These are phyloP conservation scores for Apodemia mormo DNA, from an alignment of 2,888 invertebrate species.

Conservation along the genomic window DNA sequence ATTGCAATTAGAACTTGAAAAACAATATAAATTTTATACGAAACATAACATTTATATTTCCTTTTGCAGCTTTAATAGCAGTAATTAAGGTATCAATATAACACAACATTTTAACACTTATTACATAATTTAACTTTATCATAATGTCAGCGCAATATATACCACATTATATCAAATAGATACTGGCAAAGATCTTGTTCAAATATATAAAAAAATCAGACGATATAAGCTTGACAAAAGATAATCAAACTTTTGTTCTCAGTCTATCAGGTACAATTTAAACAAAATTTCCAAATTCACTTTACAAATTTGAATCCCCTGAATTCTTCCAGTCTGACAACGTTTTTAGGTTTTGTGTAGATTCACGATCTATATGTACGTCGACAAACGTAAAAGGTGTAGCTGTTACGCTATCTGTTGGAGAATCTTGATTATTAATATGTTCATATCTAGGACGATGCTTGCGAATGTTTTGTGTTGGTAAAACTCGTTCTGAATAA, in stretches of 20 bases:
- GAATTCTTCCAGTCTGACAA: conserved; percentile 46
- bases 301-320: conserved; percentile 70
- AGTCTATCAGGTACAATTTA: background rate
- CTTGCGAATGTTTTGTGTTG: conserved; percentile 48
- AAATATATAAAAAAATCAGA: background rate
- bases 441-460: conserved; percentile 60
- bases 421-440: conserved; percentile 60
- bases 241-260: background rate
- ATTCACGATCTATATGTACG: conserved; percentile 54
- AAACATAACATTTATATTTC: too few relatives aligned
- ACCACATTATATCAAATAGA: background rate
- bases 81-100: too few relatives aligned
- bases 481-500: conserved; percentile 46
- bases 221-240: background rate
- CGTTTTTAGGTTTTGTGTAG: conserved; percentile 45
- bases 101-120: background rate
- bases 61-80: too few relatives aligned
- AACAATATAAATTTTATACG: too few relatives aligned
- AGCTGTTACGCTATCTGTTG: conserved; percentile 53
- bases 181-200: background rate
- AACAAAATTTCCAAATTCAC: background rate
- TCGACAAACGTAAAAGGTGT: conserved; percentile 65
- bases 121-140: background rate
- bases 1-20: too few relatives aligned
- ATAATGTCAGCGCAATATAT: background rate